Percentiles rank a stretch among this genome's conserved stretches.
Evolutionary conservation across 2,888 invertebrate genomes (phyloP).

Genomic region (Drosophila subquinaria): DNA sequence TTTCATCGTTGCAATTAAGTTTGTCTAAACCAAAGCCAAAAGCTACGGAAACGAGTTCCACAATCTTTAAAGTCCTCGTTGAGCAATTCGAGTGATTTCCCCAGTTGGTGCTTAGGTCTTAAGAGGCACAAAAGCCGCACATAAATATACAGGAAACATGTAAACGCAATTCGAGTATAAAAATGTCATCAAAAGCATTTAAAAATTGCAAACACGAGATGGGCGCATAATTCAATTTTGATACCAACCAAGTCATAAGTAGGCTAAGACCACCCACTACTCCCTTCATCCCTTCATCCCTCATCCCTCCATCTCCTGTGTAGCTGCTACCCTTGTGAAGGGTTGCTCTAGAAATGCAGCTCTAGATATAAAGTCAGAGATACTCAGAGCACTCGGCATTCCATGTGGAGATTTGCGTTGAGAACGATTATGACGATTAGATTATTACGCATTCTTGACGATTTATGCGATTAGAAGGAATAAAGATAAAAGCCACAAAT

Average conservation of each 20-base stretch:
- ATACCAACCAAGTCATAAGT: conserved; percentile 54
- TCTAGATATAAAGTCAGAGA: conserved; percentile 21
- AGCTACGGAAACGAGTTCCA: conserved; percentile 1
- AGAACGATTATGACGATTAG: conserved; percentile 77
- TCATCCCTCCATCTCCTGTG: no score
- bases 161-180: conserved; percentile 43
- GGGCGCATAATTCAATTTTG: conserved; percentile 70
- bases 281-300: not conserved
- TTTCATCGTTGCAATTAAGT: conserved; percentile 20
- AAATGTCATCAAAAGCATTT: conserved; percentile 79
- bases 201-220: conserved; percentile 62
- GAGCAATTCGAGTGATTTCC: conserved; percentile 63
- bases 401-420: conserved; percentile 58
- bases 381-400: conserved; percentile 20
- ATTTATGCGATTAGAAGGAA: conserved; percentile 77
- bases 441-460: conserved; percentile 80
- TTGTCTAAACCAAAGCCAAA: not conserved
- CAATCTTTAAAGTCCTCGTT: conserved; percentile 24
- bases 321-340: conserved; percentile 3
- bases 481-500: conserved; percentile 48
- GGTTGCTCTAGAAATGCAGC: conserved; percentile 40
- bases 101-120: conserved; percentile 68
- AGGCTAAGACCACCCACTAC: conserved; percentile 46
- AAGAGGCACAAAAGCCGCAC: conserved; percentile 37
- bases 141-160: conserved; percentile 31